Conservation (phyloP, 2,888 invertebrate species). For the Dolichopus griseipennis region DNA sequence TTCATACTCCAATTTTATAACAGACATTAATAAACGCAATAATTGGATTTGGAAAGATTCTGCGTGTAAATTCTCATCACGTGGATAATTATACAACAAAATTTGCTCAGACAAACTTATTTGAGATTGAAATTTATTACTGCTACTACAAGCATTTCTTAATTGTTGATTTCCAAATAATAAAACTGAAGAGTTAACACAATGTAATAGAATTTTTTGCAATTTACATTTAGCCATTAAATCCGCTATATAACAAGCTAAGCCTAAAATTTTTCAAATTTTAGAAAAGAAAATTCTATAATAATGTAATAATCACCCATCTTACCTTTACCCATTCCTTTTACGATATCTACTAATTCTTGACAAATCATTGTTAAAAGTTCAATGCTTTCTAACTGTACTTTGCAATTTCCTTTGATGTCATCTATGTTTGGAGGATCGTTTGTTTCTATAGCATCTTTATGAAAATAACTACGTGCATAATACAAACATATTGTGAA, state of each 20-base stretch:
- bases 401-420: conserved; percentile 64
- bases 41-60: conserved; percentile 62
- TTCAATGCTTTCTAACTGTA: conserved; percentile 67
- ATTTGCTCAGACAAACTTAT: conserved; percentile 64
- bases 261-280: conserved; percentile 43
- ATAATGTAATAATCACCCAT: neutral
- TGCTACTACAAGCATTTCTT: conserved; percentile 25
- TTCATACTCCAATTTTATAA: conserved; percentile 67
- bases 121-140: conserved; percentile 23
- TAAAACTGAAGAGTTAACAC: conserved; percentile 66
- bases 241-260: conserved; percentile 68
- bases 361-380: conserved; percentile 61
- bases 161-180: conserved; percentile 21
- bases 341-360: conserved; percentile 63
- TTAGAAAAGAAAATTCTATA: no score
- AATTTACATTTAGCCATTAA: conserved; percentile 67
- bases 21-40: conserved; percentile 56
- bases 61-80: conserved; percentile 53
- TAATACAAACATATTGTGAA: conserved; percentile 69
- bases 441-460: conserved; percentile 32
- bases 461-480: conserved; percentile 58
- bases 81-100: conserved; percentile 61
- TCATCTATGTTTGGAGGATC: conserved; percentile 58
- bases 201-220: conserved; percentile 74
- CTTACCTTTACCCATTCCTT: conserved; percentile 57